Evolutionary conservation across 1,140 invertebrate genomes (phyloP), one percentile per base, ranked within the genome.

Genomic region (Dreissena polymorpha): DNA sequence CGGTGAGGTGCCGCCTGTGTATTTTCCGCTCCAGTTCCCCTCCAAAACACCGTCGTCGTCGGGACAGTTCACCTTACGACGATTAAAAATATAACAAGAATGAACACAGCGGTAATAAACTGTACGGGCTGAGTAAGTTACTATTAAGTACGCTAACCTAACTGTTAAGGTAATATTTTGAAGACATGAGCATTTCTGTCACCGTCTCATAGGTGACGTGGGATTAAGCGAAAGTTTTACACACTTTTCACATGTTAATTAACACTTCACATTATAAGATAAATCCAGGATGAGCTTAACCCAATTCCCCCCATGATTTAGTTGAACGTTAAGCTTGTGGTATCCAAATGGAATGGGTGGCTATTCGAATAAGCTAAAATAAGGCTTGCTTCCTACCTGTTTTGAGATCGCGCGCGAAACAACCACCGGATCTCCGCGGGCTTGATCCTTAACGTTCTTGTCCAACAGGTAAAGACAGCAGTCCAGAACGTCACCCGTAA

Each of bases 11-110:
- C 97, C 97, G 12, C 96, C 97, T 0, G 94, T 94, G 92, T 97
- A 98, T 87, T 97, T 95, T 49, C 96, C 95, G 0, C 95, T 94
- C 98, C 98, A 98, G 91, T 98, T 98, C 0, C 97, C 97, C 88
- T 96, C 94, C 49, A 98, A 89, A 0, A 96, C 95, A 0, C 97
- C 97, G 88, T 96, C 95, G 89, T 98, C 97, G 91, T 98, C 97
- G 25, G 95, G 57, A 1, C 75, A 57, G 74, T 88, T 90, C 0
- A 89, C 69, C 88, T 89, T 69, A 7, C n/a, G n/a, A n/a, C n/a
- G n/a, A n/a, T n/a, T n/a, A n/a, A n/a, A n/a, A n/a, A 76, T 29
- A 68, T 29, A n/a, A n/a, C n/a, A n/a, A 57, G n/a, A 57, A 14
- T 57, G 13, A n/a, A 57, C n/a, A n/a, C n/a, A n/a, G n/a, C n/a